Percentiles rank a stretch among this genome's conserved stretches.
phyloP scores from a whole-genome alignment of 2,113 vertebrate genomes.

The Dunckerocampus dactyliophorus region DNA sequence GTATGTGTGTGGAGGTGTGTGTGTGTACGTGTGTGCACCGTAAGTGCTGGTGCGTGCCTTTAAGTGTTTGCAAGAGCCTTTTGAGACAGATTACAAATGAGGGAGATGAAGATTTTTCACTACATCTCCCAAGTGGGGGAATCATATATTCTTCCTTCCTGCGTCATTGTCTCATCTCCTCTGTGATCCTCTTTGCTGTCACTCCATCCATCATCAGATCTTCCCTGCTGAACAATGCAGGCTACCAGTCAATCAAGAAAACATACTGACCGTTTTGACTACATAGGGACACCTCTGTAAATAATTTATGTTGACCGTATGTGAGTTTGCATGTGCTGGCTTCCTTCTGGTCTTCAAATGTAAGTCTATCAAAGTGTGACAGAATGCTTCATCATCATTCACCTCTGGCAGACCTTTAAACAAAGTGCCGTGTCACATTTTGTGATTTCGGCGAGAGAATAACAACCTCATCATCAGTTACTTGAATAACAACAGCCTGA shows the following conservation, averaged over 20 bases:
- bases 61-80: slow-evolving; percentile 3
- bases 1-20: slow-evolving; percentile 5
- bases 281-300: too few relatives aligned
- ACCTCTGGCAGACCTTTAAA: too few relatives aligned
- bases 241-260: neutral
- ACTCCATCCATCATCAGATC: neutral
- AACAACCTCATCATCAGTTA: too few relatives aligned
- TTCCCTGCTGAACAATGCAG: neutral
- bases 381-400: too few relatives aligned
- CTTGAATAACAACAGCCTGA: too few relatives aligned
- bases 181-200: neutral
- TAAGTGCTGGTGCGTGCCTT: neutral
- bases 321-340: too few relatives aligned
- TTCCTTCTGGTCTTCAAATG: too few relatives aligned
- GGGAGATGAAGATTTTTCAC: neutral
- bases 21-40: neutral
- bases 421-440: too few relatives aligned
- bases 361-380: too few relatives aligned
- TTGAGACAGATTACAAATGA: slow-evolving; percentile 1
- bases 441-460: too few relatives aligned
- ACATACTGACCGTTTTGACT: too few relatives aligned
- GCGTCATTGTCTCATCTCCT: neutral
- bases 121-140: neutral
- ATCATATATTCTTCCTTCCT: neutral
- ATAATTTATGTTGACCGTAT: too few relatives aligned